Evolutionary conservation across 2,113 vertebrate genomes (phyloP), one percentile per base, ranked within the genome.

Genomic region (Xenopus laevis): DNA sequence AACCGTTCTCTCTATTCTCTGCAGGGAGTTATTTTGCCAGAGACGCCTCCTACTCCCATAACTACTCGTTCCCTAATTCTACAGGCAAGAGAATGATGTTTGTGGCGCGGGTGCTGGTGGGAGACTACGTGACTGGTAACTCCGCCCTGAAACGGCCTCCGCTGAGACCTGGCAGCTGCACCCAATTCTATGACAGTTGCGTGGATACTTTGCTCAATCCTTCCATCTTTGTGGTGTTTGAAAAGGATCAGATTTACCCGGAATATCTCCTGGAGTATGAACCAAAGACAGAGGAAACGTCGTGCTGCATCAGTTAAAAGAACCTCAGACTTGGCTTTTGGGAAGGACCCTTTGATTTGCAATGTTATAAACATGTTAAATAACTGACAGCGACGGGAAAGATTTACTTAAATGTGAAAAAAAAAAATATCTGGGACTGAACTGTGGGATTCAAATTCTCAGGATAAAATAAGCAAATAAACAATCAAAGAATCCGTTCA

Each of bases 181-280:
- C 11, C 7, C 61, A 63, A 13, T 69, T 84, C 57, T 92, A 87
- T 4, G 86, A 91, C 57, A 92, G 84, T 61, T 92, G 83, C 9
- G 88, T 90, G 30, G 75, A 89, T 69, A 10, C 17, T 0, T 10
- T 17, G 67, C 60, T 0, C 3, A n/a, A 83, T 63, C 86, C 87
- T n/a, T 80, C 86, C 59, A 85, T 92, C 68, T 92, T 88, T 73
- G 86, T 92, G 0, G 67, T 91, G 71, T 94, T 92, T 83, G 92
- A 90, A 67, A 92, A 92, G 59, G 80, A 84, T n/a, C 87, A 91
- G 82, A 83, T 93, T 81, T 94, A 90, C 66, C 84, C 83, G 1
- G 86, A 85, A 53, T 89, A 58, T 44, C 0, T 92, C 0, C 88
- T 94, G 60, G 78, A 88, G 10, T 88, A 82, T 0, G 0, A 58